A percentile compares a stretch with the other conserved stretches of the same genome.
Evolutionary conservation across 2,888 invertebrate genomes (phyloP).

Genomic region (Lithophane ornitopus): DNA sequence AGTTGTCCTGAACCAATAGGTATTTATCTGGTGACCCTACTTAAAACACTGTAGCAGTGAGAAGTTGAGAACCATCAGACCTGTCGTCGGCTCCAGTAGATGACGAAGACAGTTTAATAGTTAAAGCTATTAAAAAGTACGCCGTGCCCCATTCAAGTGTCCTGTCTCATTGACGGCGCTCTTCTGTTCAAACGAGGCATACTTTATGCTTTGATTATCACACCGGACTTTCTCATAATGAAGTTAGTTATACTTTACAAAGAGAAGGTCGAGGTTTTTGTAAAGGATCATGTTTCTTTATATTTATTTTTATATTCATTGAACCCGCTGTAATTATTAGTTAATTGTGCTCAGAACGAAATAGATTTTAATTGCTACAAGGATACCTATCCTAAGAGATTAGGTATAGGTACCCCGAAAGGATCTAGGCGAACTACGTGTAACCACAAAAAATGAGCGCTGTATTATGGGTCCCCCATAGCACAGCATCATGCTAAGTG

Average conservation of each 20-base stretch:
- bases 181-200: slow-evolving; percentile 44
- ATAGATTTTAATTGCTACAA: neutral
- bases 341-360: neutral
- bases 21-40: slow-evolving; percentile 36
- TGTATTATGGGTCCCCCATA: too few relatives aligned
- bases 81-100: slow-evolving; percentile 56
- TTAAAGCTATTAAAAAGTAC: slow-evolving; percentile 72
- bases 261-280: slow-evolving; percentile 16
- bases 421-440: too few relatives aligned
- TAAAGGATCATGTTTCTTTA: slow-evolving; percentile 9
- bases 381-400: neutral
- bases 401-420: neutral
- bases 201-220: slow-evolving; percentile 38
- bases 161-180: slow-evolving; percentile 67
- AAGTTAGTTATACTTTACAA: slow-evolving; percentile 38
- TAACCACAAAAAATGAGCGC: too few relatives aligned
- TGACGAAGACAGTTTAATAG: slow-evolving; percentile 75
- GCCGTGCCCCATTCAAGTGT: slow-evolving; percentile 72
- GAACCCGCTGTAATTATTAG: neutral
- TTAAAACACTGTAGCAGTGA: slow-evolving; percentile 30
- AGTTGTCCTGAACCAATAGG: too few relatives aligned
- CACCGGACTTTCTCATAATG: slow-evolving; percentile 48
- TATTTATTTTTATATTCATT: neutral
- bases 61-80: slow-evolving; percentile 61
- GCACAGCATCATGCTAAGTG: too few relatives aligned